These are phyloP conservation scores for Heteromormyrus szaboi DNA, from an alignment of 2,797 vertebrate genomes.

Conservation along the genomic window DNA sequence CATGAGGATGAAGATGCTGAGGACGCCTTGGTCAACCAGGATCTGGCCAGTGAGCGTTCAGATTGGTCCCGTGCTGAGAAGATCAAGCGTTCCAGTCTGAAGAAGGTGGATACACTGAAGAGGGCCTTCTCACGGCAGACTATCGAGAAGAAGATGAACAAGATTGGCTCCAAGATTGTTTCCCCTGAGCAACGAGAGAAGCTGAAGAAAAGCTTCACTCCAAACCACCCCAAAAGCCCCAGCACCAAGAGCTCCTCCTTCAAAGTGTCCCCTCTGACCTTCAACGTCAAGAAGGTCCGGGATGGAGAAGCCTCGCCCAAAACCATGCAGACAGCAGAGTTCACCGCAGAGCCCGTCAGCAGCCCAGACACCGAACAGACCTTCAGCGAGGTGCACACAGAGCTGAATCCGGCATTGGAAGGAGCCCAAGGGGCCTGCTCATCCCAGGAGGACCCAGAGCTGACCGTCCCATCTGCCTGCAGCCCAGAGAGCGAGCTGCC, in stretches of 20 bases:
- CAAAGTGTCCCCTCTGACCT: slow-evolving; percentile 77
- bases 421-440: slow-evolving; percentile 35
- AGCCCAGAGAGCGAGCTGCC: slow-evolving; percentile 43
- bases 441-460: slow-evolving; percentile 33
- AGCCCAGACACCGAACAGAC: slow-evolving; percentile 53
- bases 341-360: slow-evolving; percentile 61
- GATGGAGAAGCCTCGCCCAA: slow-evolving; percentile 48
- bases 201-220: slow-evolving; percentile 83
- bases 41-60: slow-evolving; percentile 47
- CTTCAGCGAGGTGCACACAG: slow-evolving; percentile 51
- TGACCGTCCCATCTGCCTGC: slow-evolving; percentile 36
- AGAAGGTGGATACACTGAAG: slow-evolving; percentile 92
- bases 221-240: slow-evolving; percentile 78
- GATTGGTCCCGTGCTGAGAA: slow-evolving; percentile 80
- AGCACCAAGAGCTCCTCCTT: slow-evolving; percentile 75
- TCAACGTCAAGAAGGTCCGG: slow-evolving; percentile 72
- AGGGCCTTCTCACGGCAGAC: slow-evolving; percentile 91
- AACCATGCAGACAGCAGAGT: slow-evolving; percentile 52
- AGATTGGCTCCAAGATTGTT: slow-evolving; percentile 85
- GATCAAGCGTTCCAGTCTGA: slow-evolving; percentile 85
- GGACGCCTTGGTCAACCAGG: slow-evolving; percentile 39
- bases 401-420: slow-evolving; percentile 43
- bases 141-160: slow-evolving; percentile 90
- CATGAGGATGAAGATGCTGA: slow-evolving; percentile 60
- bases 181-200: slow-evolving; percentile 85